Base-by-base conservation (phyloP, 2,888 invertebrate species). In the Litoditis marina region DNA sequence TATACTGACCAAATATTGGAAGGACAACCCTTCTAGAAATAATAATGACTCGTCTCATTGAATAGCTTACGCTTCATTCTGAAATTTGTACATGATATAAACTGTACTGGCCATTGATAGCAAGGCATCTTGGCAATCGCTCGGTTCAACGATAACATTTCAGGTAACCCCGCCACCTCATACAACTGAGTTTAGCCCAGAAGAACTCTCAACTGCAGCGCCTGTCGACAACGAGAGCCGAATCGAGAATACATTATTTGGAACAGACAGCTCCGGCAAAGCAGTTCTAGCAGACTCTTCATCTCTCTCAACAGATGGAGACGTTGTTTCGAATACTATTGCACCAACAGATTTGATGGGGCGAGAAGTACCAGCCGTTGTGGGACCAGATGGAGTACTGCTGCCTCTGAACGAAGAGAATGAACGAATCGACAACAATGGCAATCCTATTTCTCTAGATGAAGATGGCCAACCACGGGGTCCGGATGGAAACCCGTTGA, bases 131-230 rank as follows among this genome's bases (percentile, higher is more conserved):
- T n/a, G n/a, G n/a, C n/a, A n/a, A n/a, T n/a, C n/a, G n/a, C n/a
- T n/a, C n/a, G n/a, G n/a, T n/a, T n/a, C n/a, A n/a, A n/a, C n/a
- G n/a, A n/a, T n/a, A n/a, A n/a, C n/a, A n/a, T 39, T 39, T 51
- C 27, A 66, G 66, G 72, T 72, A 2, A 73, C 73, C 2, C 73
- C 69, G 3, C 68, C 73, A 4, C 60, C 68, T 0, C 50, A 70
- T 6, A 73, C 69, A 2, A 73, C 73, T 13, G 68, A 66, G 31
- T 58, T 52, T 8, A 64, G 62, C 1, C 73, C 73, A 13, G 66
- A 73, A 58, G 73, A 73, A 32, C 39, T 73, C 34, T 61, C 65
- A 30, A 69, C 72, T 2, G 25, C 31, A 32, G n/a, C 30, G 0
- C 28, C 34, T n/a, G 49, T 30, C 6, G 46, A n/a, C n/a, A n/a